Conservation (phyloP, 2,888 invertebrate genomes). For the Netelia inedita region DNA sequence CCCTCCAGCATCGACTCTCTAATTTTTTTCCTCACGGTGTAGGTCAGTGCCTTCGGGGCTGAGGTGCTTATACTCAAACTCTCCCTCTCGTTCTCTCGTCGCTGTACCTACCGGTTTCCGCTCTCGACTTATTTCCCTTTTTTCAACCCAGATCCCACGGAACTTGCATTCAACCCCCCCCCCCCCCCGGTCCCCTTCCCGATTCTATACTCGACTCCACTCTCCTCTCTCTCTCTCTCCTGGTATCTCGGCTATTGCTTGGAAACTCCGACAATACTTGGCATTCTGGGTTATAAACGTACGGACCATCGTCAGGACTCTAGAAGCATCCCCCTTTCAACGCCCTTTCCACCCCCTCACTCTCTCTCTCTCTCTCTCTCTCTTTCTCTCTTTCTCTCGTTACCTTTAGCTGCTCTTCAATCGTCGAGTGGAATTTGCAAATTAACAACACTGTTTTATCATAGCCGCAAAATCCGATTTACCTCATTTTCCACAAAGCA, state of each 20-base stretch:
- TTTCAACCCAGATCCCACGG: conserved; percentile 36
- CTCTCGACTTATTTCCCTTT: conserved; percentile 30
- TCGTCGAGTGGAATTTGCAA: conserved; percentile 33
- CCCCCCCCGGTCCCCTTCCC: no score
- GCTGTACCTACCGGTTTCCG: conserved; percentile 1
- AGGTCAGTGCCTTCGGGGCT: conserved; percentile 53
- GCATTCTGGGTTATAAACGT: conserved; percentile 62
- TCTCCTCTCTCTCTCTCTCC: conserved; percentile 28
- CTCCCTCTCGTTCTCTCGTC: conserved; percentile 2
- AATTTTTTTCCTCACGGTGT: conserved; percentile 13
- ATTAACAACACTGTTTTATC: conserved; percentile 35
- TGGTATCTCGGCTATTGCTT: conserved; percentile 62
- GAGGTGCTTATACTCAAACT: conserved; percentile 26
- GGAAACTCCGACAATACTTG: conserved; percentile 63
- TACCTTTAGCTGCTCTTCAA: conserved; percentile 22
- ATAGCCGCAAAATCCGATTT: neutral
- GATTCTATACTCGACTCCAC: conserved; percentile 2
- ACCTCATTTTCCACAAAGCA: neutral
- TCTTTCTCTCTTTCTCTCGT: conserved; percentile 27
- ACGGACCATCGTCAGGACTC: conserved; percentile 28
- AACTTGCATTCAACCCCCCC: conserved; percentile 51
- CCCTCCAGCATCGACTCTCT: neutral
- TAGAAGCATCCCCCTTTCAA: neutral
- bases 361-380: conserved; percentile 32
- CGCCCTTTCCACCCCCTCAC: neutral